phyloP scores from a whole-genome alignment of 2,113 vertebrate genomes.

The Coreoperca whiteheadi region DNA sequence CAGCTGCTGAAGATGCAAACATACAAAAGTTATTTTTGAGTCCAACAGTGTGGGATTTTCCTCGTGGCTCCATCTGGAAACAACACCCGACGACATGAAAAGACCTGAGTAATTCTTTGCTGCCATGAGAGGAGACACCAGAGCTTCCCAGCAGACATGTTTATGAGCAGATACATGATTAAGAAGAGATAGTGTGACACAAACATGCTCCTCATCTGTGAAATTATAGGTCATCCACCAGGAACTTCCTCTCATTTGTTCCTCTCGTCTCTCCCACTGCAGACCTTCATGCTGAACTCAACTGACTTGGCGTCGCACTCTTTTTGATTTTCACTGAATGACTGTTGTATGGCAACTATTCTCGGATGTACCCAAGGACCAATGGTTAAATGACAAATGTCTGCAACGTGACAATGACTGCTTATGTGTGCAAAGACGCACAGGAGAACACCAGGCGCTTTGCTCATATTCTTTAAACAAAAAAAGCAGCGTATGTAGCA shows the following conservation, averaged over 20 bases:
- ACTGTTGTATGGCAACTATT: slow-evolving; percentile 29
- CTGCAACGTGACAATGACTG: slow-evolving; percentile 10
- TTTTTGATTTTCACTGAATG: not conserved
- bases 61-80: slow-evolving; percentile 50
- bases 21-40: slow-evolving; percentile 26
- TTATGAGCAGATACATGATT: slow-evolving; percentile 57
- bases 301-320: not conserved
- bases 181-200: slow-evolving; percentile 48
- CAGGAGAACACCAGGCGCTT: not conserved
- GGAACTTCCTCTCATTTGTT: slow-evolving; percentile 45
- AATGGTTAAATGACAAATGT: not conserved
- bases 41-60: not conserved
- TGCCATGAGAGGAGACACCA: slow-evolving; percentile 41
- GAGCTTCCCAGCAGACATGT: slow-evolving; percentile 41
- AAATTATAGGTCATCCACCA: slow-evolving; percentile 50
- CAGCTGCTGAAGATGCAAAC: not conserved
- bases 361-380: slow-evolving; percentile 12
- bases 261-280: slow-evolving; percentile 3
- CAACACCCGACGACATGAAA: slow-evolving; percentile 49
- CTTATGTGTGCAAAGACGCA: not conserved
- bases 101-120: slow-evolving; percentile 39
- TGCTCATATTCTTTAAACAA: not conserved
- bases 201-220: slow-evolving; percentile 41
- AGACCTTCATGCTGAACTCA: not conserved
- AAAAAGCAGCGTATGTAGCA: not conserved